phyloP scores from a whole-genome alignment of 2,888 invertebrate species.

The Agonum fuliginosum region DNA sequence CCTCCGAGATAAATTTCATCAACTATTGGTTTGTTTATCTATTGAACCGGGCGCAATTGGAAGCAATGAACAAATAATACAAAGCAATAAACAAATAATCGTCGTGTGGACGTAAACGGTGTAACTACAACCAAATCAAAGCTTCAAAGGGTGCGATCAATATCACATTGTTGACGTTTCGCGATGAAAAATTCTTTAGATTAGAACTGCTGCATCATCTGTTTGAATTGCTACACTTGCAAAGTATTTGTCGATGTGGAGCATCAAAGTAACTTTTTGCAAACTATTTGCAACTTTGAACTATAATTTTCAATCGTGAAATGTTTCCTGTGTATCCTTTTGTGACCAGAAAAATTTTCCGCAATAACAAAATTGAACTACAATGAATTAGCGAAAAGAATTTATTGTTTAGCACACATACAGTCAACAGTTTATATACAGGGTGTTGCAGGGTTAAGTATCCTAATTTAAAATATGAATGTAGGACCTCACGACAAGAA shows the following conservation, averaged over 20 bases:
- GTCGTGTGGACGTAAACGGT: not conserved
- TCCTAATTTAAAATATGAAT: too few relatives aligned
- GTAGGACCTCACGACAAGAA: too few relatives aligned
- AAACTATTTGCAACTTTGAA: not conserved
- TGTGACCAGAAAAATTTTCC: not conserved
- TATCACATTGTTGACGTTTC: not conserved
- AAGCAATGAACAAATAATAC: too few relatives aligned
- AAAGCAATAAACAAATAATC: not conserved
- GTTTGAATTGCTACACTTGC: not conserved
- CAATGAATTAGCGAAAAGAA: too few relatives aligned
- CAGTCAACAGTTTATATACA: too few relatives aligned
- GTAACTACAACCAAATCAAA: not conserved
- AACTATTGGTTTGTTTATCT: not conserved
- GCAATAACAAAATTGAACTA: not conserved
- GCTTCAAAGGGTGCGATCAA: not conserved
- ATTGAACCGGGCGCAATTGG: not conserved
- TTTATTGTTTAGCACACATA: too few relatives aligned
- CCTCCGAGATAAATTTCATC: not conserved
- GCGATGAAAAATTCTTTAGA: not conserved
- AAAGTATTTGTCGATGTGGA: not conserved
- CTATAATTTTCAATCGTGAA: not conserved
- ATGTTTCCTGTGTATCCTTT: not conserved
- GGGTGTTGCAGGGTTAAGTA: too few relatives aligned
- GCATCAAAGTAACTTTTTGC: not conserved
- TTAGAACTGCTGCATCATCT: not conserved